Evolutionary conservation across 2,797 vertebrate species (phyloP).

Genomic region (Sebastes nivosus): DNA sequence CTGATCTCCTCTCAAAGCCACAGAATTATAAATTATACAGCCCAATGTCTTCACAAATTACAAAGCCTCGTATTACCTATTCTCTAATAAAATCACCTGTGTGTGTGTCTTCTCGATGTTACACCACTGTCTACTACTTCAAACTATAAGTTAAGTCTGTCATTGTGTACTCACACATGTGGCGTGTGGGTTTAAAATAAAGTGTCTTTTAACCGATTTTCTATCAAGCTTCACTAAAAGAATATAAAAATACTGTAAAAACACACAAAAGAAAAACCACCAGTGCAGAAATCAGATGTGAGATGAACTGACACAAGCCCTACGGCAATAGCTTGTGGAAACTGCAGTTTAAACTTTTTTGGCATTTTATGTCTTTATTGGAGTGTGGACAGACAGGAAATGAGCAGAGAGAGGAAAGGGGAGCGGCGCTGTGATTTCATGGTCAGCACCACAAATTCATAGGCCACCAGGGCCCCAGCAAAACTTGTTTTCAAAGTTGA

Average conservation of each 20-base stretch:
- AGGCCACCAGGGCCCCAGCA: background rate
- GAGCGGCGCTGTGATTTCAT: background rate
- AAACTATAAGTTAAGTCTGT: background rate
- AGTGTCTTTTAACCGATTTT: background rate
- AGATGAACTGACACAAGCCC: background rate
- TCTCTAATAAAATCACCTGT: constrained; percentile 66
- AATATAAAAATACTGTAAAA: background rate
- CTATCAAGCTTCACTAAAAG: background rate
- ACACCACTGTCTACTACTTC: background rate
- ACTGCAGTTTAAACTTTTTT: background rate
- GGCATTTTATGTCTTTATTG: background rate
- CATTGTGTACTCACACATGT: background rate
- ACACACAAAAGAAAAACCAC: background rate
- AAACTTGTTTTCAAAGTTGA: background rate
- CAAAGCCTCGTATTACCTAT: constrained; percentile 81
- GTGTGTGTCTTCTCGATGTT: background rate
- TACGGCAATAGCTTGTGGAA: background rate
- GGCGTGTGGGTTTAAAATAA: background rate
- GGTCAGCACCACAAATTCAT: background rate
- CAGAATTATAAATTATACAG: constrained; percentile 59
- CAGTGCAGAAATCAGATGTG: background rate
- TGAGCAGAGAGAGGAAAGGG: background rate
- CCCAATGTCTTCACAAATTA: constrained; percentile 87
- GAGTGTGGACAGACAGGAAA: background rate
- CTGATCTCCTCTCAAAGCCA: constrained; percentile 77